phyloP scores from a whole-genome alignment of 2,797 vertebrate genomes.

The Cynodonichthys magdalenae region DNA sequence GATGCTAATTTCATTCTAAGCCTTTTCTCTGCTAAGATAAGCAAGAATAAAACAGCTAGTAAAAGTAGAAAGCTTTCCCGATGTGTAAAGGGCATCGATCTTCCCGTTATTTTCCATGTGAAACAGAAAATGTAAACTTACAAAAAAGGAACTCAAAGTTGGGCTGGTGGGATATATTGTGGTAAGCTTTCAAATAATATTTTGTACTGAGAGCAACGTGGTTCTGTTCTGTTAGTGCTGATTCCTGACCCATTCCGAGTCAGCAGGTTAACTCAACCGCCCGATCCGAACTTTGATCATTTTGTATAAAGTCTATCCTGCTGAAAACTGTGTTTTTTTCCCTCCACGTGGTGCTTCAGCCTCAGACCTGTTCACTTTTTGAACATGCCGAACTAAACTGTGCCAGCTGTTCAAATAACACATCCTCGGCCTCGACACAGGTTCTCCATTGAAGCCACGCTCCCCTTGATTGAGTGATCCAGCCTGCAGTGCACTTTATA shows the following conservation, averaged over 20 bases:
- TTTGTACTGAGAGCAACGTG: no score
- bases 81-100: neutral
- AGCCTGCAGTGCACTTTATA: slow-evolving; percentile 77
- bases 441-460: slow-evolving; percentile 76
- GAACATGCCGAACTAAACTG: slow-evolving; percentile 79
- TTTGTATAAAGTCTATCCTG: slow-evolving; percentile 47
- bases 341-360: slow-evolving; percentile 54
- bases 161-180: neutral
- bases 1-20: no score
- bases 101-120: neutral
- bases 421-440: slow-evolving; percentile 66
- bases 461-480: slow-evolving; percentile 74
- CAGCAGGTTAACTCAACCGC: slow-evolving; percentile 32
- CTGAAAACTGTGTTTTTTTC: slow-evolving; percentile 48
- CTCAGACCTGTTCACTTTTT: slow-evolving; percentile 69
- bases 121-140: neutral
- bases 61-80: no score
- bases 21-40: neutral
- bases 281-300: slow-evolving; percentile 40
- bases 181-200: neutral
- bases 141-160: no score
- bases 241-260: slow-evolving; percentile 23
- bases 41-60: neutral
- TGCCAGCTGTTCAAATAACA: slow-evolving; percentile 84
- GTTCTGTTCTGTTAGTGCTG: slow-evolving; percentile 26